Percentiles rank a stretch among this genome's conserved stretches.
Evolutionary conservation across 2,888 invertebrate species (phyloP).

Genomic region (Trissolcus japonicus): DNA sequence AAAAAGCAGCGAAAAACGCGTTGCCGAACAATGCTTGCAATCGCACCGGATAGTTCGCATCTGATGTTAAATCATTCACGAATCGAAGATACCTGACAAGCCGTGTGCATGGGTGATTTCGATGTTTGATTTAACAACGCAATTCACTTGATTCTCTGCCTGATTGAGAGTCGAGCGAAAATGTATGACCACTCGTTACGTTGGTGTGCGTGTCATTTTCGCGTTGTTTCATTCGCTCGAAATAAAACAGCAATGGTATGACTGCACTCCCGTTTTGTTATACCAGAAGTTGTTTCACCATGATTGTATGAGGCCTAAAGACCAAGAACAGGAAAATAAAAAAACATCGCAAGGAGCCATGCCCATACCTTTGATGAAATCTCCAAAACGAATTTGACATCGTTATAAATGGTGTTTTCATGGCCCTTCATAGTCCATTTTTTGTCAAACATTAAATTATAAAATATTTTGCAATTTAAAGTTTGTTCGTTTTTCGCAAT

Average conservation of each 20-base stretch:
- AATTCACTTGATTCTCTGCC: conserved; percentile 38
- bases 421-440: too few species aligned
- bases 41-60: conserved; percentile 26
- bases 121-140: conserved; percentile 44
- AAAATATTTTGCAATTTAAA: too few species aligned
- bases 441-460: too few species aligned
- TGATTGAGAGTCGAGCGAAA: conserved; percentile 15
- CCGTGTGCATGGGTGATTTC: conserved; percentile 30
- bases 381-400: too few species aligned
- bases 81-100: conserved; percentile 39
- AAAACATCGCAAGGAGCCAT: too few species aligned
- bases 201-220: conserved; percentile 6
- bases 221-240: not conserved
- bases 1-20: conserved; percentile 12
- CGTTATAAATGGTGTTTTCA: too few species aligned
- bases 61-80: conserved; percentile 38
- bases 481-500: too few species aligned
- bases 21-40: conserved; percentile 19
- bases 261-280: conserved; percentile 22
- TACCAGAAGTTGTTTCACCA: not conserved
- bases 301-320: not conserved
- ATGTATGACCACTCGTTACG: conserved; percentile 5
- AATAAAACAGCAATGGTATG: conserved; percentile 18
- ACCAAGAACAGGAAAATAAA: too few species aligned
- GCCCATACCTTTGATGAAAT: too few species aligned